A percentile compares a stretch with the other conserved stretches of the same genome.
Conservation (phyloP, 2,113 vertebrate genomes). For the Pipa parva region DNA sequence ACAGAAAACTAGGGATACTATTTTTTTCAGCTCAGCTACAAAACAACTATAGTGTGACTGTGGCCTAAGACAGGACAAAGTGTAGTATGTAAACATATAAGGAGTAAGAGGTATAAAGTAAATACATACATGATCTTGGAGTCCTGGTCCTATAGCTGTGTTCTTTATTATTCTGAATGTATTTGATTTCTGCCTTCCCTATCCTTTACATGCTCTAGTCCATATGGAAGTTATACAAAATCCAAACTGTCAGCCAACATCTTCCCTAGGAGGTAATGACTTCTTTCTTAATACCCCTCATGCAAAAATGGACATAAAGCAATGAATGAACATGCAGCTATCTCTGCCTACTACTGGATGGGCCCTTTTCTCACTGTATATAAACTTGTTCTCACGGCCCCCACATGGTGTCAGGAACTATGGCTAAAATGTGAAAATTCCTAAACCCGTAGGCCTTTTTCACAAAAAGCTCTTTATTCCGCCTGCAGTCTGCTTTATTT, state of each 20-base stretch:
- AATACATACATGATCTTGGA: neutral
- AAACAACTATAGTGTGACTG: too few relatives aligned
- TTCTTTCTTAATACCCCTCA: too few relatives aligned
- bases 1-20: too few relatives aligned
- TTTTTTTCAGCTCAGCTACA: too few relatives aligned
- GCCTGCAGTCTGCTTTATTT: neutral
- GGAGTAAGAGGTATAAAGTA: too few relatives aligned
- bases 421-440: neutral
- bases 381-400: neutral
- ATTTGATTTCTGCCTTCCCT: too few relatives aligned
- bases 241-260: too few relatives aligned
- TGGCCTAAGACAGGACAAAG: too few relatives aligned
- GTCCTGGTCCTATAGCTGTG: neutral
- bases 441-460: neutral
- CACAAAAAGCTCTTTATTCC: constrained; percentile 1
- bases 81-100: neutral
- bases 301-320: neutral
- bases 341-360: neutral
- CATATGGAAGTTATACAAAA: too few relatives aligned
- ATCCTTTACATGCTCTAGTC: too few relatives aligned
- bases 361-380: neutral
- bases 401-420: neutral
- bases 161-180: too few relatives aligned
- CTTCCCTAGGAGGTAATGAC: too few relatives aligned
- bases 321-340: neutral